Evolutionary conservation across 2,797 vertebrate species (phyloP).

Genomic region (Micropoecilia bifurca): DNA sequence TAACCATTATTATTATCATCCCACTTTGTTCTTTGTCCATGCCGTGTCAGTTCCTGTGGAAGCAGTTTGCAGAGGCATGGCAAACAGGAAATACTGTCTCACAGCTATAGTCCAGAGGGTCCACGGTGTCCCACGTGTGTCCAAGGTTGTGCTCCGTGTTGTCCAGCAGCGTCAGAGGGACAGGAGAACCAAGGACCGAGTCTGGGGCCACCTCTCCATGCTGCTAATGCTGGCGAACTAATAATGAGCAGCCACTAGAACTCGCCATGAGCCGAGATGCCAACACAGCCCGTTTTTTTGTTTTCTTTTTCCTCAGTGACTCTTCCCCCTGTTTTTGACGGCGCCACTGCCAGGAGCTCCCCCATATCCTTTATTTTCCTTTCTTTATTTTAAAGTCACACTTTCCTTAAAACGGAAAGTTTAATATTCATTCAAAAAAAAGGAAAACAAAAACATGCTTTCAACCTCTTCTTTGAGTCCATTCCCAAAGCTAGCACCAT

Average conservation of each 20-base stretch:
- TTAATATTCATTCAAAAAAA: constrained; percentile 87
- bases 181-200: constrained; percentile 53
- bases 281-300: constrained; percentile 59
- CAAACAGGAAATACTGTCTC: constrained; percentile 77
- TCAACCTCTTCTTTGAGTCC: constrained; percentile 89
- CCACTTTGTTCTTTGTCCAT: constrained; percentile 77
- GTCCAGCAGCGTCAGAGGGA: constrained; percentile 66
- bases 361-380: constrained; percentile 78
- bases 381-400: constrained; percentile 81
- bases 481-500: constrained; percentile 94
- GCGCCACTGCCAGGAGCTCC: constrained; percentile 80
- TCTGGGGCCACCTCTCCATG: constrained; percentile 59
- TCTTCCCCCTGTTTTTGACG: constrained; percentile 75
- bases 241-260: constrained; percentile 67
- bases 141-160: constrained; percentile 68
- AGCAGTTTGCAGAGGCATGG: constrained; percentile 79
- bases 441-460: constrained; percentile 84
- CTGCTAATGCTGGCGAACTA: constrained; percentile 63
- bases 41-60: constrained; percentile 76
- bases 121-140: constrained; percentile 71
- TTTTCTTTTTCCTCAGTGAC: constrained; percentile 68
- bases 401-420: constrained; percentile 98
- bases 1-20: constrained; percentile 80
- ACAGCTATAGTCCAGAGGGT: constrained; percentile 72
- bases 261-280: constrained; percentile 67